Percentiles rank a stretch among this genome's conserved stretches.
These are phyloP conservation scores for Perca fluviatilis DNA, from an alignment of 2,113 vertebrate genomes.

Conservation along the genomic window DNA sequence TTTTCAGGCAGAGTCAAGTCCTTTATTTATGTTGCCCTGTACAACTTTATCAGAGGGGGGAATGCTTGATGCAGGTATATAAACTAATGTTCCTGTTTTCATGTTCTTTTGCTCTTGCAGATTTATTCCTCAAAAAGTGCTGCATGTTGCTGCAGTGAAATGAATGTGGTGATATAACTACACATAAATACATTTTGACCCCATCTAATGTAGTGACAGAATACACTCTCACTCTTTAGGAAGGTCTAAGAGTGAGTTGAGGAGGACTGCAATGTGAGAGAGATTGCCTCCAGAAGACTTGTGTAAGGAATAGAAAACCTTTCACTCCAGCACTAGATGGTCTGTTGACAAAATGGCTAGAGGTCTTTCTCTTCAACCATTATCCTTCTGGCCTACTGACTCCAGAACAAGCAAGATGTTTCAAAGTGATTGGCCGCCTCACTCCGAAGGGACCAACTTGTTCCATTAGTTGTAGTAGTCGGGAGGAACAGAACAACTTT, in stretches of 20 bases:
- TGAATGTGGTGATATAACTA: not conserved
- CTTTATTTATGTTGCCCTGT: slow-evolving; percentile 68
- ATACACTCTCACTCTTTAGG: not conserved
- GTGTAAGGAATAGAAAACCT: slow-evolving; percentile 13
- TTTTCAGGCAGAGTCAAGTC: slow-evolving; percentile 76
- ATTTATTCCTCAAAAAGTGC: not conserved
- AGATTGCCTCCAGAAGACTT: not conserved
- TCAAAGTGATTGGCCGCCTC: slow-evolving; percentile 31
- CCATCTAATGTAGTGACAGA: not conserved
- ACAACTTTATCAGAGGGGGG: slow-evolving; percentile 60
- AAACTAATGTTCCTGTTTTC: not conserved
- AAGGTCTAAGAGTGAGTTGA: not conserved
- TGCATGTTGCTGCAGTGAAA: not conserved
- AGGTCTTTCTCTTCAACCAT: slow-evolving; percentile 52
- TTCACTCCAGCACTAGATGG: slow-evolving; percentile 9
- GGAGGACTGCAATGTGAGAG: not conserved
- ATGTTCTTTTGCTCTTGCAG: not conserved
- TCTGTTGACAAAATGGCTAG: slow-evolving; percentile 36
- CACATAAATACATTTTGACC: not conserved
- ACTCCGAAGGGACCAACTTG: slow-evolving; percentile 20
- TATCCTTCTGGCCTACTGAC: slow-evolving; percentile 48
- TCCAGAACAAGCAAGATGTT: slow-evolving; percentile 49
- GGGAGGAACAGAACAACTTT: slow-evolving; percentile 50
- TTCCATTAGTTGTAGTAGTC: slow-evolving; percentile 46
- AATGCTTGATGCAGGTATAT: slow-evolving; percentile 38